These are phyloP conservation scores for Schizaphis graminum DNA, from an alignment of 2,888 invertebrate species.

Conservation along the genomic window DNA sequence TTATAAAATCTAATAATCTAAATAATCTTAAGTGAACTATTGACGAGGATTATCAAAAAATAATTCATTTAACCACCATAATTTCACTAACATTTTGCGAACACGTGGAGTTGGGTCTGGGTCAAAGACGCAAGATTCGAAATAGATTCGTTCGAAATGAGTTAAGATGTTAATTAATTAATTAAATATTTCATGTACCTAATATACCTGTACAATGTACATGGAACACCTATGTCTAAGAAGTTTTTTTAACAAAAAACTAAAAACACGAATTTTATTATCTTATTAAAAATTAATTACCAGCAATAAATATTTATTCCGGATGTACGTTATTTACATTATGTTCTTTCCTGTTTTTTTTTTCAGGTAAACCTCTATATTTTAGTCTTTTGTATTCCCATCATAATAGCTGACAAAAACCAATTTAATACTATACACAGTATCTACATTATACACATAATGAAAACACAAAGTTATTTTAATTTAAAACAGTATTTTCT, in stretches of 20 bases:
- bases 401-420: conserved; percentile 12
- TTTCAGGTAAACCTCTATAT: neutral
- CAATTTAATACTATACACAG: neutral
- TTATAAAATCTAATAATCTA: neutral
- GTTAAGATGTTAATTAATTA: conserved; percentile 34
- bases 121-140: neutral
- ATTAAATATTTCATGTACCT: neutral
- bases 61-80: conserved; percentile 24
- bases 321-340: conserved; percentile 27
- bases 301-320: conserved; percentile 20
- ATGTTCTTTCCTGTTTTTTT: neutral
- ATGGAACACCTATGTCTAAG: neutral
- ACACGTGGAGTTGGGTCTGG: neutral
- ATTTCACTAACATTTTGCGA: conserved; percentile 3
- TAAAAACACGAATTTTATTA: conserved; percentile 35
- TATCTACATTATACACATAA: neutral
- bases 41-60: neutral
- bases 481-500: neutral
- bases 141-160: neutral
- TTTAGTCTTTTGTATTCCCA: neutral
- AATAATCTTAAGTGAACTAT: neutral
- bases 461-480: neutral
- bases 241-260: neutral
- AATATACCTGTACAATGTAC: neutral
- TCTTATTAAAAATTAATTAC: conserved; percentile 55